Evolutionary conservation across 2,888 invertebrate genomes (phyloP).

Genomic region (Allophyes oxyacanthae): DNA sequence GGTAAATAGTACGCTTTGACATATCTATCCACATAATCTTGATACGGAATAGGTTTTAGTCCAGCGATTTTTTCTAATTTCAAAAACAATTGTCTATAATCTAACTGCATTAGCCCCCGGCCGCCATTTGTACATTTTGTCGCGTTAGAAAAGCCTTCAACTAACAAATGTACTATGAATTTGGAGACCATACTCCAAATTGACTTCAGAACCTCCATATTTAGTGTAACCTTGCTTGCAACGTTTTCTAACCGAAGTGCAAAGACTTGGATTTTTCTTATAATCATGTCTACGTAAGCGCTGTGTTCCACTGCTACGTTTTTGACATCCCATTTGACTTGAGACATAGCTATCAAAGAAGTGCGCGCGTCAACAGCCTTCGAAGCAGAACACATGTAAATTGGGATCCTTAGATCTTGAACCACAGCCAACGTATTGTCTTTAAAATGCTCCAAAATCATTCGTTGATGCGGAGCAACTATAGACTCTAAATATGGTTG

Average conservation of each 20-base stretch:
- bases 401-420: constrained; percentile 93
- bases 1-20: constrained; percentile 99
- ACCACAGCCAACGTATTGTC: constrained; percentile 93
- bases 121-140: constrained; percentile 99
- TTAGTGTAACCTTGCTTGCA: constrained; percentile 91
- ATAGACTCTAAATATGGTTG: constrained; percentile 96
- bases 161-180: constrained; percentile 95
- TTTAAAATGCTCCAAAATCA: constrained; percentile 92
- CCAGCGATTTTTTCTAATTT: constrained; percentile 96
- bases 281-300: constrained; percentile 94
- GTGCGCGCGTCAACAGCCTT: constrained; percentile 94
- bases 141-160: constrained; percentile 97
- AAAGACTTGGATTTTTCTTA: constrained; percentile 93
- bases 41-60: constrained; percentile 95
- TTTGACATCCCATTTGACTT: constrained; percentile 98
- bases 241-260: constrained; percentile 94
- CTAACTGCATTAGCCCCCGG: constrained; percentile 98
- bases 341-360: constrained; percentile 95
- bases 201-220: constrained; percentile 91
- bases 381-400: constrained; percentile 96
- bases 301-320: constrained; percentile 98
- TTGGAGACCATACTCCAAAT: constrained; percentile 97
- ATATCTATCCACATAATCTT: constrained; percentile 97
- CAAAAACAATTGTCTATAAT: constrained; percentile 97
- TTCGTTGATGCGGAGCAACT: constrained; percentile 92